phyloP scores from a whole-genome alignment of 2,888 invertebrate species.

The Seladonia tumulorum region DNA sequence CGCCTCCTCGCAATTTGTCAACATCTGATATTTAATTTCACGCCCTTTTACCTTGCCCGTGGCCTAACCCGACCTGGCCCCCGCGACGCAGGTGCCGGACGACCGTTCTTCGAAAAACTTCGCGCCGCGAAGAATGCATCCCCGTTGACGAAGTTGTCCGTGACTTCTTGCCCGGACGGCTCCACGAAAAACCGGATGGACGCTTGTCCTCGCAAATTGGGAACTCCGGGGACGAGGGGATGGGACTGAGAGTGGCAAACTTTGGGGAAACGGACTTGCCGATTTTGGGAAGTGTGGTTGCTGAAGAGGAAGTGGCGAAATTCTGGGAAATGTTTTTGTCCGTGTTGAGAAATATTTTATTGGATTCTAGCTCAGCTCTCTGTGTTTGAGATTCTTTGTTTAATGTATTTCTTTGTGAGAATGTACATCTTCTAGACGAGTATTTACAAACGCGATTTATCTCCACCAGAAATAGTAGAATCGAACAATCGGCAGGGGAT shows the following conservation, averaged over 20 bases:
- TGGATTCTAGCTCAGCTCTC: too few species aligned
- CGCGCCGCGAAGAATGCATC: not conserved
- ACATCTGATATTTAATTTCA: constrained; percentile 84
- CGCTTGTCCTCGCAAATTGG: constrained; percentile 7
- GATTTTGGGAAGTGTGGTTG: not conserved
- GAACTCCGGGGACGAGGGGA: not conserved
- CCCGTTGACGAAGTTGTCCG: constrained; percentile 5
- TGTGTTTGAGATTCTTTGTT: not conserved
- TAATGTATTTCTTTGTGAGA: not conserved
- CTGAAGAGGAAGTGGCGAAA: not conserved
- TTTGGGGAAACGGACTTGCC: not conserved
- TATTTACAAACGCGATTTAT: not conserved
- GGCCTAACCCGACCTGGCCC: not conserved
- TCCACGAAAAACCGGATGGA: not conserved
- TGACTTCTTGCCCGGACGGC: constrained; percentile 2
- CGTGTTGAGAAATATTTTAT: not conserved
- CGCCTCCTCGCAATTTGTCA: constrained; percentile 84
- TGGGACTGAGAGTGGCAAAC: not conserved
- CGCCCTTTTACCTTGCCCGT: constrained; percentile 77
- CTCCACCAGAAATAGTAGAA: not conserved
- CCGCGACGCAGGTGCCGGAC: constrained; percentile 47
- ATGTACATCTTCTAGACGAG: too few species aligned
- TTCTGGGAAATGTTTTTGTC: too few species aligned
- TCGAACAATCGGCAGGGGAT: not conserved
- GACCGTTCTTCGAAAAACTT: constrained; percentile 42